Base-by-base conservation (phyloP, 2,888 invertebrate species). In the Agapostemon virescens region DNA sequence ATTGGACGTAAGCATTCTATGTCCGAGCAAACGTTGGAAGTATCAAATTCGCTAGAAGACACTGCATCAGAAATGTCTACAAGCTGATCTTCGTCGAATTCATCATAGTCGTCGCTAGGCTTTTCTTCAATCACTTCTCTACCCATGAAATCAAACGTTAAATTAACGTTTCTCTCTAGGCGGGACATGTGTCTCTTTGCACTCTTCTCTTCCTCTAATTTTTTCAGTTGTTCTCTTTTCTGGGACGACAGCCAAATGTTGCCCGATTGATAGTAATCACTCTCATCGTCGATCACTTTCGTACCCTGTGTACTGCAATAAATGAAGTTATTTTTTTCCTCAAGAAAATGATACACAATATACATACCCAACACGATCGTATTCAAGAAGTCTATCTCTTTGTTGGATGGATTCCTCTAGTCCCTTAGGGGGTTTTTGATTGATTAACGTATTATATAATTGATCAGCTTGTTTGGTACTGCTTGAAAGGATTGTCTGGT, bases 261-360 rank as follows among this genome's bases (percentile, higher is more conserved):
- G 89, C 95, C 95, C 20, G 89, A 77, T 89, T 95, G 95, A 92
- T 97, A 99, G 93, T 99, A 99, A 92, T 99, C 99, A 84, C 96
- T 95, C 91, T 99, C 98, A 91, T 99, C 99, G 92, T 99, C 99
- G 64, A 97, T 97, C 9, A 98, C 97, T 90, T 95, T 95, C 4
- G 96, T 96, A 75, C 97, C 95, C 55, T 95, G 94, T 86, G 95
- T 95, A 90, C 97, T 96, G 42, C 3, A 73, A 79, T 71, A 52
- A 77, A 64, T n/a, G 52, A 1, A 52, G 58, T 73, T 69, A 69
- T 69, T 55, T 23, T 9, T 30, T 42, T 40, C n/a, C 64, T 63
- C 55, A 52, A 49, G 23, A 36, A 49, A 58, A n/a, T 17, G 49
- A 77, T 38, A 58, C 52, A 11, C 11, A 40, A 36, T 66, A 36